Base-by-base conservation (phyloP, 2,797 vertebrate species). In the Lemur catta region DNA sequence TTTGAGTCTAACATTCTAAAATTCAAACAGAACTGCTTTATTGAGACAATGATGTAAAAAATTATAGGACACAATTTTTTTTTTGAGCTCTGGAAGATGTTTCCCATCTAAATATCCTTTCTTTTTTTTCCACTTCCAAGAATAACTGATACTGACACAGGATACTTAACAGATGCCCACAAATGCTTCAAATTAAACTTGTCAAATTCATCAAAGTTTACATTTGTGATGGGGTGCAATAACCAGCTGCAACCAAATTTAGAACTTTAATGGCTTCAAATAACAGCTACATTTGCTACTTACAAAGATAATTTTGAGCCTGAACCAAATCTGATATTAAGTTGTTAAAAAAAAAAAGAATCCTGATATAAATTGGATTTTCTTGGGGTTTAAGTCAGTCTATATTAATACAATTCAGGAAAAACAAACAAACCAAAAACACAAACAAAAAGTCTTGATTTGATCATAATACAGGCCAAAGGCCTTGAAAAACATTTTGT, bases 111-210 rank as follows among this genome's bases (percentile, higher is more conserved):
- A 71, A 76, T 50, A 46, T n/a, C 20, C 13, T 85, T 95, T 74
- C 33, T 91, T 94, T 96, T 46, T 33, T 55, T 79, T 61, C 61
- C 6, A 2, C 6, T 93, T 92, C 91, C 43, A 67, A 72, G 57
- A 94, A 80, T 17, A 96, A 57, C 74, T 46, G 24, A 30, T 61
- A 63, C 28, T 63, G 75, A 82, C 71, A 96, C 63, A 50, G 28
- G 61, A 67, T 85, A 61, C 50, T 50, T 89, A 55, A 92, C 69
- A 95, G 85, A 91, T 89, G 72, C 20, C 61, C 63, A 55, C 35
- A 75, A 94, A 91, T 86, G 26, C 43, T 91, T 91, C 52, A 48
- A 67, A 94, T 87, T 82, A 79, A 95, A 93, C 13, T 82, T 80
- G 63, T 91, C 89, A 85, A 28, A 72, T 75, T 86, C 50, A 63